Evolutionary conservation across 2,797 vertebrate genomes (phyloP).

Genomic region (Chloroceryle amazona): DNA sequence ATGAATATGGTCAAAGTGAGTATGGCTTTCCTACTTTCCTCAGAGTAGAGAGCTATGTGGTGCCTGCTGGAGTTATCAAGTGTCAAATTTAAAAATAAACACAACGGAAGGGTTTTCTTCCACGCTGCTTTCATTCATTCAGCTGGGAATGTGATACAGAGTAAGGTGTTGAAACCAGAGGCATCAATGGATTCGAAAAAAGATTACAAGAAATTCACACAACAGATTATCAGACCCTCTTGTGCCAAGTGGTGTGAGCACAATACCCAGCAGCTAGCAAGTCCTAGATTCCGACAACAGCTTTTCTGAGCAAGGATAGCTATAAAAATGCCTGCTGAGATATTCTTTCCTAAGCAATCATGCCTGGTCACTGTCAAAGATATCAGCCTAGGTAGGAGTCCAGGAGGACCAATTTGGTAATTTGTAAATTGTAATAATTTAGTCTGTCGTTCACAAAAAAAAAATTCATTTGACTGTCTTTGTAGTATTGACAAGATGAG

Average conservation of each 20-base stretch:
- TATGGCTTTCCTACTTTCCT: neutral
- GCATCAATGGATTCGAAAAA: neutral
- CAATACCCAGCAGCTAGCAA: neutral
- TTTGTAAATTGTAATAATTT: neutral
- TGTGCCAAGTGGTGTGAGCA: neutral
- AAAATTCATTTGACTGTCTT: neutral
- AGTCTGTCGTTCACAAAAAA: neutral
- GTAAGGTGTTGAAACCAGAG: neutral
- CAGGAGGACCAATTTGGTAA: neutral
- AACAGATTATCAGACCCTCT: neutral
- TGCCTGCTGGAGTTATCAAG: neutral
- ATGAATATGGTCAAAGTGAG: neutral
- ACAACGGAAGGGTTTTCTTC: neutral
- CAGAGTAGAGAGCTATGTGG: neutral
- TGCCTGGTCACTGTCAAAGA: neutral
- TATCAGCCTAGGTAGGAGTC: neutral
- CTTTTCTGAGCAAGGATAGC: neutral
- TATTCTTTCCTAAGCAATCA: neutral
- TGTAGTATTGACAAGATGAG: neutral
- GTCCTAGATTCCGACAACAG: neutral
- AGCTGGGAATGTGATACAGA: neutral
- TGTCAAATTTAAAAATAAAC: neutral
- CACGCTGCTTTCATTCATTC: neutral
- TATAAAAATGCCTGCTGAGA: neutral
- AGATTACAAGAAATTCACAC: neutral